Base-by-base conservation (phyloP, 2,113 vertebrate species). In the Ploceus nigricollis region DNA sequence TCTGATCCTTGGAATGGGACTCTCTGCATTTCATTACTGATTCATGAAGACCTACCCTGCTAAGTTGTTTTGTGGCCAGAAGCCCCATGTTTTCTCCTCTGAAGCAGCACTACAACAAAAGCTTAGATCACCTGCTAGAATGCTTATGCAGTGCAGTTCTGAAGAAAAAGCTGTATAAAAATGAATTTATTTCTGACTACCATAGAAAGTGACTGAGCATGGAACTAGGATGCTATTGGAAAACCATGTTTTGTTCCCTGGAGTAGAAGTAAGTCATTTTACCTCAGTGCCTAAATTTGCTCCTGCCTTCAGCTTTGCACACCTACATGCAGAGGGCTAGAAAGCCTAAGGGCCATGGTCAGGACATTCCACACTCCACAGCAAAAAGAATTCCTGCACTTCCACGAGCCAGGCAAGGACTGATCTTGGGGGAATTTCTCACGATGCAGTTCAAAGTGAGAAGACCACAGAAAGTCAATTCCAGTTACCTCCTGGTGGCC, bases 121-220 rank as follows among this genome's bases (percentile, higher is more conserved):
- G 78, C 70, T 84, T 50, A 89, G 53, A 61, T 61, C 1, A 0
- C 37, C 73, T 30, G 28, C 87, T 94, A 61, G 63, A 93, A 83
- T 30, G 76, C 63, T 90, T 85, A 72, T 33, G 31, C 14, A 60
- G 15, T 44, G 72, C 78, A 65, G 61, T 72, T 89, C 73, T 87
- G 54, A 81, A 91, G 70, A 87, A 91, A 83, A 82, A 28, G 45
- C 53, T 61, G 27, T 73, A 65, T 25, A 17, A 93, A 96, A 94
- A 93, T 39, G 16, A 82, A 90, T 86, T 95, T 89, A 73, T 77
- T 89, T 92, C 77, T 61, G 45, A 68, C 76, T 89, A 27, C 54
- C 40, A 73, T 16, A 71, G 50, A 73, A 83, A 81, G 39, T 28
- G 35, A 72, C 45, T 47, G 68, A 87, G 68, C 2, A 3, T 50